A percentile compares a stretch with the other conserved stretches of the same genome.
These are phyloP conservation scores for Dendrolimus pini DNA, from an alignment of 2,888 invertebrate species.

Conservation along the genomic window DNA sequence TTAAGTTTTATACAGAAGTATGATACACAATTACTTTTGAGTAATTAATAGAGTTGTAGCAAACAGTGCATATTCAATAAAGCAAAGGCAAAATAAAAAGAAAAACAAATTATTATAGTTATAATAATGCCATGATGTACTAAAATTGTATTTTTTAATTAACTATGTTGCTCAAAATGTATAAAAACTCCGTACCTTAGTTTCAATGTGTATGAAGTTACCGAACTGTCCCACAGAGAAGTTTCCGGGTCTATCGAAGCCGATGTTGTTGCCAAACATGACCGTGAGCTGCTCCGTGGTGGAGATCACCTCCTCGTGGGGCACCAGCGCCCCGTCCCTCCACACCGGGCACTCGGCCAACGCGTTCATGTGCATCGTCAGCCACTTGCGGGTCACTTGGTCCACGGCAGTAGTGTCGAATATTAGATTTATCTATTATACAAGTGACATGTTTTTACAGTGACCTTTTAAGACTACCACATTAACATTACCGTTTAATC, in stretches of 20 bases:
- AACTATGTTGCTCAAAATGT: not conserved
- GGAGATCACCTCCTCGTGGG: slow-evolving; percentile 86
- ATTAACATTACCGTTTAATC: no score
- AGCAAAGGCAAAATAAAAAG: no score
- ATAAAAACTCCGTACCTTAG: slow-evolving; percentile 73
- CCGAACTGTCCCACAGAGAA: slow-evolving; percentile 86
- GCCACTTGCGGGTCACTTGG: slow-evolving; percentile 79
- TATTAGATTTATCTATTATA: slow-evolving; percentile 80
- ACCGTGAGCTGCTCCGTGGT: slow-evolving; percentile 87
- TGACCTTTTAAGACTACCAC: not conserved
- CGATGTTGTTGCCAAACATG: slow-evolving; percentile 77
- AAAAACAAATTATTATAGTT: no score
- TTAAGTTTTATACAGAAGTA: no score
- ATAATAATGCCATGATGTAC: no score
- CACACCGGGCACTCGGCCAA: slow-evolving; percentile 86
- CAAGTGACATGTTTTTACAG: not conserved
- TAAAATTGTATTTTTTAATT: no score
- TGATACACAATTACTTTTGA: no score
- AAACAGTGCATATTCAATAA: no score
- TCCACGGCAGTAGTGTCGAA: slow-evolving; percentile 82
- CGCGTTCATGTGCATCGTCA: slow-evolving; percentile 85
- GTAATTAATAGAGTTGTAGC: no score
- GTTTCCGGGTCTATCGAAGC: slow-evolving; percentile 73
- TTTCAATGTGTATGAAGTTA: slow-evolving; percentile 78
- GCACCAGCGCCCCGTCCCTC: slow-evolving; percentile 72